Base-by-base conservation (phyloP, 2,888 invertebrate genomes). In the Athripsodes cinereus region DNA sequence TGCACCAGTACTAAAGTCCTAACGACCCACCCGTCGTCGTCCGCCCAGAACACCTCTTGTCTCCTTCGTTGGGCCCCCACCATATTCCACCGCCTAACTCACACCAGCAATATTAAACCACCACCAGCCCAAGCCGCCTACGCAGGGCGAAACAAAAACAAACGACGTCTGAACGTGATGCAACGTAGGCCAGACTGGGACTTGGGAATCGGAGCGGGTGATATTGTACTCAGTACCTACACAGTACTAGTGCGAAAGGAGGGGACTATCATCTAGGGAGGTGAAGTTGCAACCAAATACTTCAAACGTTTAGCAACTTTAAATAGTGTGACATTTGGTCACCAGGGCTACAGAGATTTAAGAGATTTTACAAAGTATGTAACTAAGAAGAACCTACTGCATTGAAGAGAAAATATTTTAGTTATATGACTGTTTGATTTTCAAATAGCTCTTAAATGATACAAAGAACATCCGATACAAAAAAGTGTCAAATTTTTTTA, bases 111-210 rank as follows among this genome's bases (percentile, higher is more conserved):
- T 16, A 6, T 46, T 16, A 46, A 8, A 6, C 20, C 50, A 40
- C 52, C 18, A 20, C 44, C 22, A 19, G 34, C 48, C 35, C 46
- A 52, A 31, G 50, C 55, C 59, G 57, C 54, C 60, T 62, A 62
- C 62, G 62, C 62, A 62, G 62, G 60, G 55, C 59, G 62, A 62
- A 62, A 62, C 62, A 62, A 60, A 62, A 62, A 62, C 60, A 60
- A 62, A 62, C 60, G 62, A 57, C 62, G 62, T 55, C 57, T 53
- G 57, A 55, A 60, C 62, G 62, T 62, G 62, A 62, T 62, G 62
- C 62, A 62, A 62, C 62, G 58, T 62, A 62, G 62, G 62, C 62
- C 62, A 62, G 60, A 62, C 62, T 62, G 62, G 62, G 55, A 52
- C 57, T 53, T 35, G 18, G 52, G 59, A 19, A n/a, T 53, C 20